Base-by-base conservation (phyloP, 2,797 vertebrate species). In the Eulemur mongoz region DNA sequence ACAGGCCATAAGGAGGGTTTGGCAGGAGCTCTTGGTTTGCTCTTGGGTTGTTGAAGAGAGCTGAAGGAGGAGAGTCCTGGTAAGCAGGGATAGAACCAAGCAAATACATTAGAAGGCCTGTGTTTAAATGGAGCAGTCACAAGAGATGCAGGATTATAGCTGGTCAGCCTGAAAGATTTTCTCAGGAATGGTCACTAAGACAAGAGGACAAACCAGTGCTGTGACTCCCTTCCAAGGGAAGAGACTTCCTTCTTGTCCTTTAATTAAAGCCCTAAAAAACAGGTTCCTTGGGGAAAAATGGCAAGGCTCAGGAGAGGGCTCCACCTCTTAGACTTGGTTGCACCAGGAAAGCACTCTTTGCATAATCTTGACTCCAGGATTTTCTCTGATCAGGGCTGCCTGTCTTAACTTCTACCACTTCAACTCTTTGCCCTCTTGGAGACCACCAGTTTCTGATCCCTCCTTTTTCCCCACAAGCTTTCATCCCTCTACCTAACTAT, bases 1-100 rank as follows among this genome's bases (percentile, higher is more conserved):
- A 76, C 81, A 94, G 92, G 94, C 72, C 38, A 72, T 95, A 72
- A 97, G 67, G 70, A 96, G 95, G 59, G 17, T 70, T 95, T 98
- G 95, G 92, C 91, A 97, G 94, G 93, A 93, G 59, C 43, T 92
- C 75, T 86, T 89, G 76, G 69, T 70, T 78, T 96, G 69, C 43
- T 92, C 75, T 86, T 89, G 76, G 69, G 70, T 78, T 96, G 69
- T 54, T 96, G 90, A 96, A 92, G 84, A 89, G 96, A 92, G 79
- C 92, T 94, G 90, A 87, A n/a, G 73, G 92, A 63, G 63, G 69
- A 95, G 63, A 85, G 85, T 25, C 15, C 80, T 84, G 75, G 67
- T 86, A 79, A 91, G 38, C 25, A 82, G 57, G 48, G 57, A 54
- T 23, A 57, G 45, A 93, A 89, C 57, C 82, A 30, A 95, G 30